Conservation (phyloP, 1,140 invertebrate species). For the Leguminivora glycinivorella region DNA sequence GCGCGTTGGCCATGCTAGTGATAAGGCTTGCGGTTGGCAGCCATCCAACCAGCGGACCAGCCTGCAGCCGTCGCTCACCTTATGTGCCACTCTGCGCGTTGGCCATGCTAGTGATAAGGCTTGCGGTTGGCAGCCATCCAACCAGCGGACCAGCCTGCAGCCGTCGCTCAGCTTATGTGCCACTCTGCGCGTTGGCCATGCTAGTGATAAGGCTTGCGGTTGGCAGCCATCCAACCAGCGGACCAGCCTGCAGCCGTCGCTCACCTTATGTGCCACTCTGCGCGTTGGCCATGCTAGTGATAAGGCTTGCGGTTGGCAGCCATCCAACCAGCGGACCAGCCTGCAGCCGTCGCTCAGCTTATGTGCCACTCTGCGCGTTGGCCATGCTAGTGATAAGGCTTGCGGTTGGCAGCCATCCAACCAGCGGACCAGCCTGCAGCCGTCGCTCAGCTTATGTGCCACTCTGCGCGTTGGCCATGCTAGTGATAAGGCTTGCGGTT, state of each 20-base stretch:
- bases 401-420: conserved; percentile 31
- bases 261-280: conserved; percentile 29
- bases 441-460: conserved; percentile 31
- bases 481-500: conserved; percentile 20
- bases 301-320: conserved; percentile 28
- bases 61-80: conserved; percentile 33
- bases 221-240: conserved; percentile 33
- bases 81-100: conserved; percentile 18
- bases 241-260: no score
- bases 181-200: not conserved
- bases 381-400: not conserved
- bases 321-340: no score
- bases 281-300: not conserved
- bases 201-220: conserved; percentile 10
- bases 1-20: not conserved
- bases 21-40: conserved; percentile 29
- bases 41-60: no score
- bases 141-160: no score
- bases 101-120: not conserved
- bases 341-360: conserved; percentile 33
- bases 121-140: conserved; percentile 30
- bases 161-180: conserved; percentile 32
- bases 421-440: no score
- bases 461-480: not conserved
- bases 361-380: conserved; percentile 9